phyloP scores from a whole-genome alignment of 2,888 invertebrate genomes.

The Thereva unica region DNA sequence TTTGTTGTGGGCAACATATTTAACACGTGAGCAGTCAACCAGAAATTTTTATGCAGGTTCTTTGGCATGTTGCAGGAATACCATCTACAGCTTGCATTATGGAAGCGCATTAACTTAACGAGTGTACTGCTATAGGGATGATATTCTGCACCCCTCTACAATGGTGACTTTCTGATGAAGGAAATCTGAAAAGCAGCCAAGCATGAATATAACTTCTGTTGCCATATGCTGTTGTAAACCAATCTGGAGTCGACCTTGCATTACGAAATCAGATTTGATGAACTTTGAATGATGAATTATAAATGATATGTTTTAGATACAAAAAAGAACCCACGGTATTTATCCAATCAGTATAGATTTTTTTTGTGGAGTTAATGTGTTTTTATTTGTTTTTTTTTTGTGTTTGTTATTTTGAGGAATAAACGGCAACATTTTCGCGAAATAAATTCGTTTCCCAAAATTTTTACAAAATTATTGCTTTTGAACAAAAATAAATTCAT shows the following conservation, averaged over 20 bases:
- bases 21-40: conserved; percentile 42
- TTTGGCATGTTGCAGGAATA: conserved; percentile 7
- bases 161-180: neutral
- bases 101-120: conserved; percentile 35
- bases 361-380: no score
- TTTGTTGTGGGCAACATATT: conserved; percentile 43
- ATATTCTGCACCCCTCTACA: neutral
- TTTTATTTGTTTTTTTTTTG: no score
- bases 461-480: no score
- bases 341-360: no score
- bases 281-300: conserved; percentile 26
- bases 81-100: conserved; percentile 29
- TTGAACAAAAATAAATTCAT: no score
- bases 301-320: neutral
- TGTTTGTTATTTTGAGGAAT: no score
- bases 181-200: conserved; percentile 17
- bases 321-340: no score
- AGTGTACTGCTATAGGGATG: conserved; percentile 14
- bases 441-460: no score
- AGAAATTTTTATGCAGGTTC: conserved; percentile 29
- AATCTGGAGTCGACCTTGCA: conserved; percentile 14
- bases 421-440: no score
- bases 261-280: conserved; percentile 17
- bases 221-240: conserved; percentile 23
- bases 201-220: conserved; percentile 31